Conservation (phyloP, 1,140 invertebrate genomes). For the Doryteuthis pealeii region DNA sequence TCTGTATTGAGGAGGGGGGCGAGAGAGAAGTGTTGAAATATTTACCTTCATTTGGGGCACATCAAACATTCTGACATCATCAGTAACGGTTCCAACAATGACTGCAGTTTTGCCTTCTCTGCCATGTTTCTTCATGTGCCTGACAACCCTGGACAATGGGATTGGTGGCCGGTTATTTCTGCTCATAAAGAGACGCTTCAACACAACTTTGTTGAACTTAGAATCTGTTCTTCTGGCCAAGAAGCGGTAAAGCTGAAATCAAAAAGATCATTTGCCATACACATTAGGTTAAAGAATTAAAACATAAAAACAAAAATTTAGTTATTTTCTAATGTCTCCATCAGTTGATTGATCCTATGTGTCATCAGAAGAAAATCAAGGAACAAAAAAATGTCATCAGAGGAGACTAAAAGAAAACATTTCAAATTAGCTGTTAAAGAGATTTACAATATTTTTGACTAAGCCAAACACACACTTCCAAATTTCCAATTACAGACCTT, state of each 20-base stretch:
- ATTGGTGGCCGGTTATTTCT: constrained; percentile 91
- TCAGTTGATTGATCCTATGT: background rate
- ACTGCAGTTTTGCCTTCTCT: constrained; percentile 83
- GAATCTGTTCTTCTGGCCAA: constrained; percentile 89
- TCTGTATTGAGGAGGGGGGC: no score
- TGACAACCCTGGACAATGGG: constrained; percentile 80
- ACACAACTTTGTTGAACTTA: constrained; percentile 95
- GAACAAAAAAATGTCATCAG: no score
- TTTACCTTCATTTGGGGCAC: constrained; percentile 87
- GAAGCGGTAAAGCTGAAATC: constrained; percentile 87
- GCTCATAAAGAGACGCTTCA: constrained; percentile 97
- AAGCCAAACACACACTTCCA: no score
- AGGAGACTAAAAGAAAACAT: no score
- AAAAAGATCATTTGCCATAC: background rate
- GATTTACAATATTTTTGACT: no score
- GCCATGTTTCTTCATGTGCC: constrained; percentile 69
- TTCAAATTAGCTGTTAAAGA: no score
- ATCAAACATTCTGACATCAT: constrained; percentile 89
- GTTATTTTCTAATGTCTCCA: background rate
- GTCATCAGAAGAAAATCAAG: no score
- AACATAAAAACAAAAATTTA: background rate
- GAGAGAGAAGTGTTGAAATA: background rate
- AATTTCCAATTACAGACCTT: no score
- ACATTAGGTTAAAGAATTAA: background rate
- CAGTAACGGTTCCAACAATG: constrained; percentile 92